phyloP scores from a whole-genome alignment of 2,888 invertebrate species.

The Furcula furcula region DNA sequence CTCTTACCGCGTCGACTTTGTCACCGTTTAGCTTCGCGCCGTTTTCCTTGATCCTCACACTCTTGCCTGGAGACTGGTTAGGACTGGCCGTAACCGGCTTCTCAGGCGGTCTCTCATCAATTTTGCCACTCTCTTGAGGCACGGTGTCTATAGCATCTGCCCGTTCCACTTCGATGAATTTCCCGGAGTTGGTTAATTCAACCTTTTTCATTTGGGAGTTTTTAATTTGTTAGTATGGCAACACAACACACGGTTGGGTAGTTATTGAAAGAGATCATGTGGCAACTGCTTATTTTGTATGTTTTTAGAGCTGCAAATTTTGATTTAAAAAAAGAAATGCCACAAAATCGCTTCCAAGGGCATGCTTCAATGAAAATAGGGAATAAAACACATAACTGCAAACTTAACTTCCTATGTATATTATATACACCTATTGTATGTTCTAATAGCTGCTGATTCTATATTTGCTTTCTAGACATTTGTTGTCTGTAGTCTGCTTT shows the following conservation, averaged over 20 bases:
- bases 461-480: too few relatives aligned
- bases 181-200: slow-evolving; percentile 75
- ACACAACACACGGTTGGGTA: slow-evolving; percentile 46
- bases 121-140: slow-evolving; percentile 31
- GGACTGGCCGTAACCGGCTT: slow-evolving; percentile 48
- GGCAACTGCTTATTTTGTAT: slow-evolving; percentile 3
- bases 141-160: slow-evolving; percentile 38
- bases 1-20: slow-evolving; percentile 54
- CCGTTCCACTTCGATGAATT: slow-evolving; percentile 77
- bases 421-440: too few relatives aligned
- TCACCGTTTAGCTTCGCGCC: slow-evolving; percentile 59
- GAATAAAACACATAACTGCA: too few relatives aligned
- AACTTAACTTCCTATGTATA: too few relatives aligned
- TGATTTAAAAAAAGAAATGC: background rate
- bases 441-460: too few relatives aligned
- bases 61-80: slow-evolving; percentile 66
- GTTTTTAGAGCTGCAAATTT: background rate
- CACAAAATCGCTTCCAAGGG: slow-evolving; percentile 28
- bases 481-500: too few relatives aligned
- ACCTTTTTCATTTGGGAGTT: slow-evolving; percentile 69
- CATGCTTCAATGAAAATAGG: slow-evolving; percentile 24
- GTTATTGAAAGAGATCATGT: slow-evolving; percentile 28
- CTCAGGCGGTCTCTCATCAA: slow-evolving; percentile 29
- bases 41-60: slow-evolving; percentile 72
- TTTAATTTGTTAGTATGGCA: slow-evolving; percentile 59